Evolutionary conservation across 1,140 invertebrate species (phyloP).

Genomic region (Bactericera cockerelli): DNA sequence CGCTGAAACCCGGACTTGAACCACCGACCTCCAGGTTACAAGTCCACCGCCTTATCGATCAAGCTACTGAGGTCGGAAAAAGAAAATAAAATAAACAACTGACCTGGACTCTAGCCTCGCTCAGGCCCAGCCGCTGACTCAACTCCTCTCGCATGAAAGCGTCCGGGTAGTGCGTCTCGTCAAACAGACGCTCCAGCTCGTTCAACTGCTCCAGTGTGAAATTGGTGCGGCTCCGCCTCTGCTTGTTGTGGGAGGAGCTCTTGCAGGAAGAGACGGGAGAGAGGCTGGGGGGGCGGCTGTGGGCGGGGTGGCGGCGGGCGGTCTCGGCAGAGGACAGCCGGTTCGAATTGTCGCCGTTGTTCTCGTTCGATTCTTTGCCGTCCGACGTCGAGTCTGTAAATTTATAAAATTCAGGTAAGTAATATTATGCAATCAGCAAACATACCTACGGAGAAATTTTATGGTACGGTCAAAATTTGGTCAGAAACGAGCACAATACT

Average conservation of each 20-base stretch:
- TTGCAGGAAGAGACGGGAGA: not conserved
- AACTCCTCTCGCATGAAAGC: constrained; percentile 91
- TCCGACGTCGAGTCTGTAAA: too few species aligned
- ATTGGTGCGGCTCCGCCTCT: constrained; percentile 72
- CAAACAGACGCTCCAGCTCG: constrained; percentile 76
- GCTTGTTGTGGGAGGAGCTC: constrained; percentile 47
- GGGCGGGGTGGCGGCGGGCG: not conserved
- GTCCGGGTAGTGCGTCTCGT: constrained; percentile 88
- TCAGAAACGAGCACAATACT: too few species aligned
- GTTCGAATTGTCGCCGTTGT: not conserved
- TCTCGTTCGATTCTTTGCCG: not conserved
- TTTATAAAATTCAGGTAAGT: too few species aligned
- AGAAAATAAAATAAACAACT: too few species aligned
- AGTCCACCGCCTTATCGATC: too few species aligned
- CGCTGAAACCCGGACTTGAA: too few species aligned
- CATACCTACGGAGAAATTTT: too few species aligned
- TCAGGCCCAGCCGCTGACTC: constrained; percentile 76
- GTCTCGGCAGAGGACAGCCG: not conserved
- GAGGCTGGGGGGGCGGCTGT: not conserved
- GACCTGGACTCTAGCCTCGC: constrained; percentile 88
- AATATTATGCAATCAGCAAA: too few species aligned
- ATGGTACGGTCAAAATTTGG: too few species aligned
- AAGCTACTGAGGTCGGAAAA: too few species aligned
- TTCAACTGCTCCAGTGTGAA: constrained; percentile 79
- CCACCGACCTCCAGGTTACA: too few species aligned